A percentile compares a stretch with the other conserved stretches of the same genome.
These are phyloP conservation scores for Venustoraphidia nigricollis DNA, from an alignment of 2,888 invertebrate genomes.

Conservation along the genomic window DNA sequence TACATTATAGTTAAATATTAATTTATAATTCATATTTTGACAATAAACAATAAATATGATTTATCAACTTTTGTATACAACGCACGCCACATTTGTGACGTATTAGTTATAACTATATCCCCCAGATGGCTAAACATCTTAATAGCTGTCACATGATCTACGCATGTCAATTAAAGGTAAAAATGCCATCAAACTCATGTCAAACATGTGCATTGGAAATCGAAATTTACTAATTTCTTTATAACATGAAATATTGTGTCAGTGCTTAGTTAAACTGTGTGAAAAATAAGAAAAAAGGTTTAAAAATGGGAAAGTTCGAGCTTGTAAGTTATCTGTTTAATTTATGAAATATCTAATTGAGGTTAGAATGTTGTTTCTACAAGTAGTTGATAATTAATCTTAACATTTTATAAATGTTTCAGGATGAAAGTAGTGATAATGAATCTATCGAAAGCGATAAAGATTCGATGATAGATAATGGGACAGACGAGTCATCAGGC, in stretches of 20 bases:
- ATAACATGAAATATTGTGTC: background rate
- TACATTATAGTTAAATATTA: background rate
- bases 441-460: conserved; percentile 9
- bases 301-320: no score
- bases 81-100: conserved; percentile 7
- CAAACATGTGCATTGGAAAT: no score
- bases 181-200: no score
- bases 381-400: background rate
- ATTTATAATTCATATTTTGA: conserved; percentile 3
- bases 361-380: no score
- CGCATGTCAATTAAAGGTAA: no score
- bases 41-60: conserved; percentile 1
- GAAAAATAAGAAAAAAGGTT: background rate
- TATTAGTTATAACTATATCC: background rate
- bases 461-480: conserved; percentile 20
- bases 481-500: conserved; percentile 17
- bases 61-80: conserved; percentile 5
- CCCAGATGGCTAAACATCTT: conserved; percentile 1
- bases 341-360: no score
- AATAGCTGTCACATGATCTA: no score
- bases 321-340: no score
- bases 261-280: background rate
- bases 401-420: background rate
- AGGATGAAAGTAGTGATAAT: background rate
- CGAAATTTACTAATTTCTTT: no score